Evolutionary conservation across 2,113 vertebrate genomes (phyloP), one percentile per base, ranked within the genome.

Genomic region (Ursus arctos): DNA sequence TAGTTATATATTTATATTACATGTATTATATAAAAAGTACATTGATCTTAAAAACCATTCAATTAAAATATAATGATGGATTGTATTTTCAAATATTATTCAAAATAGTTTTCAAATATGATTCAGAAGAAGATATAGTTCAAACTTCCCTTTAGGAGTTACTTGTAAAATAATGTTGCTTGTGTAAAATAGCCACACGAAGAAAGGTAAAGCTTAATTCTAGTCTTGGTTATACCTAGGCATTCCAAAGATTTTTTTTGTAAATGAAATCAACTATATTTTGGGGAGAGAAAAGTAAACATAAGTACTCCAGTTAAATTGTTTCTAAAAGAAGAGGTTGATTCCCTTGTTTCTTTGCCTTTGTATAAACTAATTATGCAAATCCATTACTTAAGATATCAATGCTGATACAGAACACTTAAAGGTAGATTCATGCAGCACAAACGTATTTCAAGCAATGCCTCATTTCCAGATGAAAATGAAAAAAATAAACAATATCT

Each of bases 31-130:
- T 1, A 43, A 43, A 43, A 43, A 77, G 13, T 65, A 71, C 3
- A 53, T n/a, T 59, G 53, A 33, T 31, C 67, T 87, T 3, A 16
- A n/a, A 92, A 74, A 31, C 3, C 36, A 93, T 87, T 94, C 51
- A 24, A 79, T 94, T 79, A 90, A 80, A 96, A 88, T 72, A 93
- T 22, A 28, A 63, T 22, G 15, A 92, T n/a, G 21, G 49, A 76
- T 33, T 85, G 2, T 12, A 55, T 69, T 94, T 67, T 77, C 8
- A 43, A 92, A 61, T 76, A 97, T 40, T 49, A 88, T 26, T 53
- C 12, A 36, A 84, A 79, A 31, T 19, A 24, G 4, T 31, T 77
- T 77, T 49, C 14, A 77, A 77, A 77, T 49, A 49, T 49, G 40
- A 77, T n/a, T 86, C 9, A 53, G 82, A 95, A 91, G 9, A 49